Percentiles rank a stretch among this genome's conserved stretches.
Conservation (phyloP, 2,113 vertebrate genomes). For the Lampris megalopsis region DNA sequence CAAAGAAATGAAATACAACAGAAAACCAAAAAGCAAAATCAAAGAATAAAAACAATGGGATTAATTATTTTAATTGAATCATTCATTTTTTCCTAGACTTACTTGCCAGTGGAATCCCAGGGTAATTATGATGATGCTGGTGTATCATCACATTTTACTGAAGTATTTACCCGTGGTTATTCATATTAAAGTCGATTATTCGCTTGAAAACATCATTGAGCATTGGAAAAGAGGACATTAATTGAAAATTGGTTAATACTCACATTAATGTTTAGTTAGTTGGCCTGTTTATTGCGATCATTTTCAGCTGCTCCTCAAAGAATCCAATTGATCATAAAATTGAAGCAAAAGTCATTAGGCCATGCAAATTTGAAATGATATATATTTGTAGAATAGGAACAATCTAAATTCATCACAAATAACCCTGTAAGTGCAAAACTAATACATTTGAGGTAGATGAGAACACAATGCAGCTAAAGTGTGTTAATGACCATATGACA, state of each 20-base stretch:
- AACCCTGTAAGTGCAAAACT: no score
- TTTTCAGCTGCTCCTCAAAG: no score
- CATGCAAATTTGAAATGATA: no score
- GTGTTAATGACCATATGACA: background rate
- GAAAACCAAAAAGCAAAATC: background rate
- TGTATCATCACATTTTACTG: slow-evolving; percentile 47
- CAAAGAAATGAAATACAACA: background rate
- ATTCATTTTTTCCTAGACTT: background rate
- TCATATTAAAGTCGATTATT: slow-evolving; percentile 41
- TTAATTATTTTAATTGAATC: slow-evolving; percentile 22
- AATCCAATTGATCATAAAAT: no score
- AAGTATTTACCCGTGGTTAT: background rate
- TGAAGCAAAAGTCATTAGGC: no score
- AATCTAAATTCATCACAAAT: no score
- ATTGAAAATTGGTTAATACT: background rate
- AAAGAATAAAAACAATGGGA: background rate
- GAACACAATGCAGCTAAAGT: background rate
- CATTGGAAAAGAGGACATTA: slow-evolving; percentile 21
- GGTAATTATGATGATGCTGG: slow-evolving; percentile 48
- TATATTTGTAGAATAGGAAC: no score
- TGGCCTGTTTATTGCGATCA: background rate
- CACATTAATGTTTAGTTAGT: background rate
- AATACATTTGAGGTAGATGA: no score
- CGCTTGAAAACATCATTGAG: slow-evolving; percentile 14
- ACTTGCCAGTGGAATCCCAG: slow-evolving; percentile 35